Base-by-base conservation (phyloP, 2,888 invertebrate species). In the Limnephilus auricula region DNA sequence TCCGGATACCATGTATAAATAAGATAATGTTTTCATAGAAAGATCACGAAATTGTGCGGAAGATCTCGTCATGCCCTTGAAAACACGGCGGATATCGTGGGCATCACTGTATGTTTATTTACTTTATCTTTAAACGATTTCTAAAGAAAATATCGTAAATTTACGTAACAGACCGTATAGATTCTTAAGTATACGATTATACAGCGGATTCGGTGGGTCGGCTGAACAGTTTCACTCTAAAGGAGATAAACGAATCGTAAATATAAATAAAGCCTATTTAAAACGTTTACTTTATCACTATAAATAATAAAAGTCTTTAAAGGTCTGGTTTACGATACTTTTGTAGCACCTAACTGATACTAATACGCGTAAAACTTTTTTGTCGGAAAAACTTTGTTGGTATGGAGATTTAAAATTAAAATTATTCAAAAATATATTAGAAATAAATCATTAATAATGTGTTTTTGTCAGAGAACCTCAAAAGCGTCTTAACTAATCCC, bases 251-350 rank as follows among this genome's bases (percentile, higher is more conserved):
- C 65, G 18, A 65, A 65, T 65, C 65, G 65, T 65, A 65, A 65
- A 65, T 65, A 65, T 65, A 65, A 65, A 65, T 65, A 65, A n/a
- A 9, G 25, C 65, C 65, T 65, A 6, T 65, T n/a, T 65, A 25
- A 9, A 65, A 25, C 65, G 65, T n/a, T 65, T 65, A 65, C 65
- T 25, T 65, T 65, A 65, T 65, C 25, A 65, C n/a, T 25, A 65
- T 65, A 65, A 65, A 65, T 65, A 65, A 65, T 65, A 65, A 65
- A 65, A 65, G 65, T 65, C 65, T 65, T n/a, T 65, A 65, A 65
- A 65, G 9, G 65, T 65, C n/a, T 65, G 65, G 65, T 65, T 65
- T 65, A 65, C 65, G 65, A 65, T 65, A 65, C n/a, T 65, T 65
- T 65, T 65, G n/a, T 65, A n/a, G 65, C 25, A 25, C 65, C 65